These are phyloP conservation scores for Stylophora pistillata DNA, from an alignment of 64 coral and sea anemone genomes.

Conservation along the genomic window DNA sequence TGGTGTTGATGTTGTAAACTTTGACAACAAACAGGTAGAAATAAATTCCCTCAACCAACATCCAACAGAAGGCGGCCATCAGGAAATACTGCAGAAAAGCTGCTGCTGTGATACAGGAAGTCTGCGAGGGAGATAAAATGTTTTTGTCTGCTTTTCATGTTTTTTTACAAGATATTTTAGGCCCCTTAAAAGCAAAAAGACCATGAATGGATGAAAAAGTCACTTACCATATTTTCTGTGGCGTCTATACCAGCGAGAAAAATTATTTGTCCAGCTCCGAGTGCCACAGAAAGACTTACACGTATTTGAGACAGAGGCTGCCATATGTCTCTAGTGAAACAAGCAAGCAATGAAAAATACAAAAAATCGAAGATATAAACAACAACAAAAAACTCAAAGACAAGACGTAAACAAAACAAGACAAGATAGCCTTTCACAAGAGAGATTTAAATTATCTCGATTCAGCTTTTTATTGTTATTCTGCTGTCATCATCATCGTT, in stretches of 20 bases:
- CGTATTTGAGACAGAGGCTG: constrained; percentile 45
- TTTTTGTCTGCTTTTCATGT: neutral
- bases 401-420: too few relatives aligned
- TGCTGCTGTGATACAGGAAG: constrained; percentile 22
- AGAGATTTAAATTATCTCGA: too few relatives aligned
- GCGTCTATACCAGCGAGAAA: constrained; percentile 41
- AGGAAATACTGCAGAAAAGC: constrained; percentile 62
- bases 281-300: neutral
- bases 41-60: constrained; percentile 5
- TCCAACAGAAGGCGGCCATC: constrained; percentile 59
- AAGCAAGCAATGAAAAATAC: too few relatives aligned
- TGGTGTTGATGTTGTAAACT: too few relatives aligned
- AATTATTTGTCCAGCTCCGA: constrained; percentile 38
- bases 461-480: too few relatives aligned
- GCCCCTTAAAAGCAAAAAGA: neutral
- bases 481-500: too few relatives aligned
- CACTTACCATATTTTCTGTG: constrained; percentile 11
- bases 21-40: too few relatives aligned
- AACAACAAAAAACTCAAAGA: too few relatives aligned
- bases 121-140: neutral
- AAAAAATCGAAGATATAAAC: too few relatives aligned
- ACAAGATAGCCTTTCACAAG: too few relatives aligned
- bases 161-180: neutral
- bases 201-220: neutral
- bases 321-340: constrained; percentile 23